Base-by-base conservation (phyloP, 1,140 invertebrate genomes). In the Brachionus calyciflorus region DNA sequence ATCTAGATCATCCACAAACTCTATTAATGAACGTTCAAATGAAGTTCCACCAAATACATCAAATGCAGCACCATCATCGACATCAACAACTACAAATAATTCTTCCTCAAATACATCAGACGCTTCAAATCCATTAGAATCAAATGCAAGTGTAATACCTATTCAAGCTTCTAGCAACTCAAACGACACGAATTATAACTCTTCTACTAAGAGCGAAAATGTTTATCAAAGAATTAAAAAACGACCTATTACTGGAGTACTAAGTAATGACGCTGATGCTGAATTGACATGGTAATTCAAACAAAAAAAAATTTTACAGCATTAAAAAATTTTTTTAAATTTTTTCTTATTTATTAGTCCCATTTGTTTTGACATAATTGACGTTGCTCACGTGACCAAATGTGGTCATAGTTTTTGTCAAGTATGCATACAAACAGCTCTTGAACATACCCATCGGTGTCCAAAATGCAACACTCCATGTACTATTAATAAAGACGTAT, bases 331-430 rank as follows among this genome's bases (percentile, higher is more conserved):
- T n/a, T n/a, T n/a, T n/a, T n/a, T n/a, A n/a, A n/a, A n/a, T 37
- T 33, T 3, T 37, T 41, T 33, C 37, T 60, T 33, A 17, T 37
- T 5, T 17, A 17, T 24, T 60, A 60, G 93, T 82, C 92, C 93
- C 0, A 90, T 96, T 48, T 96, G 94, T 85, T 91, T 94, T 83
- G 91, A 94, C 82, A 85, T 93, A 21, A 93, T 96, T 75, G 90
- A 90, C 73, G 93, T 94, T 84, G 92, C 93, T 0, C 90, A 93
- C 83, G 93, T 96, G 79, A 96, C 93, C 0, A 89, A 90, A 78
- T 97, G 94, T 86, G 94, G 94, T 1, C 94, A 97, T 83, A 94
- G 93, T 3, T 97, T 93, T 85, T 96, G 86, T 80, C 81, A 81
- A 75, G 82, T 83, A 51, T 97, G 94, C 83, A 93, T 96, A 65